Conservation (phyloP, 2,888 invertebrate genomes). For the Dasypogon diadema region DNA sequence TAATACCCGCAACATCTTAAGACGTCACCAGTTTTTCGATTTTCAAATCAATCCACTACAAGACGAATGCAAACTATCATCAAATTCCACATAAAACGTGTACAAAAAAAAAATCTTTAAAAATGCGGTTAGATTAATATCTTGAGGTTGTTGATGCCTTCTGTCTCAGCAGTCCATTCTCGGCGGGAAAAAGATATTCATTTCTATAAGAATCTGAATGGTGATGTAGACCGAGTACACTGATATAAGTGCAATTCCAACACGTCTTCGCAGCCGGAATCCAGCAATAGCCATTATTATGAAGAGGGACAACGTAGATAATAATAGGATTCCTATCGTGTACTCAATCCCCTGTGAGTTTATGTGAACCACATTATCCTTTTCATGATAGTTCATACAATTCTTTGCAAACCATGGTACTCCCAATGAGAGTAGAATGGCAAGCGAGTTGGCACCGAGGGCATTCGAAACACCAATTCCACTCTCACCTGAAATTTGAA, state of each 20-base stretch:
- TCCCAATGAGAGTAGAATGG: constrained; percentile 85
- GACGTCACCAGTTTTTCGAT: no score
- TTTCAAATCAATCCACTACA: no score
- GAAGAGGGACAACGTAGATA: constrained; percentile 80
- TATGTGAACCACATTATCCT: constrained; percentile 72
- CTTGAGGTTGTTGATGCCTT: no score
- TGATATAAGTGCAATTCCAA: constrained; percentile 76
- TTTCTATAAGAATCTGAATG: constrained; percentile 83
- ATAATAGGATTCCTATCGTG: constrained; percentile 81
- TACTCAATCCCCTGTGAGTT: constrained; percentile 85
- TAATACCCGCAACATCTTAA: no score
- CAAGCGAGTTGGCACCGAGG: constrained; percentile 86
- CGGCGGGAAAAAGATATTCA: constrained; percentile 75
- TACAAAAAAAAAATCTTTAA: no score
- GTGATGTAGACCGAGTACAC: constrained; percentile 80
- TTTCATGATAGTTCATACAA: constrained; percentile 70
- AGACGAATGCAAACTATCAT: no score
- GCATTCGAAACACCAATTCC: constrained; percentile 91
- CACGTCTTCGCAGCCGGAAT: constrained; percentile 77
- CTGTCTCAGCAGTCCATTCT: not conserved
- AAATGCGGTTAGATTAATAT: no score
- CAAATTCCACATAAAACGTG: no score
- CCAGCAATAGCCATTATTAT: constrained; percentile 76
- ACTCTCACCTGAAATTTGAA: constrained; percentile 75
- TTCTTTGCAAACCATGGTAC: constrained; percentile 88